Base-by-base conservation (phyloP, 2,888 invertebrate genomes). In the Drosophila lacicola region DNA sequence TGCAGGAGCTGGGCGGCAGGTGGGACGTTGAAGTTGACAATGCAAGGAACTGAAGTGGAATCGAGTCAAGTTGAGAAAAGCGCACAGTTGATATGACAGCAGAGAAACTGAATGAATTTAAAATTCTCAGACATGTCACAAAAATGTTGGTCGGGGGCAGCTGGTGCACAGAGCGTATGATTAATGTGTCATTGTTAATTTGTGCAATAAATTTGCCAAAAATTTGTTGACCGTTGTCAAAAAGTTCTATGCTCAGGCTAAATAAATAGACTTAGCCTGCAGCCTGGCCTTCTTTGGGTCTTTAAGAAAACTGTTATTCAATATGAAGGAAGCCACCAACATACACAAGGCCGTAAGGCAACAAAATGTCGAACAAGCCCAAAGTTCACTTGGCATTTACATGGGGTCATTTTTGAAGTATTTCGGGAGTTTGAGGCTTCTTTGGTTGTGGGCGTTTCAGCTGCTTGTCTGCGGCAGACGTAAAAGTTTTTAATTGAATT, bases 401-500 rank as follows among this genome's bases (percentile, higher is more conserved):
- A 62, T 62, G 64, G 65, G 42, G 54, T 71, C 55, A 45, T n/a
- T 51, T 8, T 60, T 64, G 39, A 36, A 60, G 46, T 37, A 42
- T 17, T 75, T 56, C 4, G 37, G 10, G 10, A 14, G 39, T 17
- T 29, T 19, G 21, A 17, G 17, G n/a, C 14, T 13, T 44, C 42
- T 37, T 50, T 55, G 45, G 36, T 17, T 25, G 44, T 51, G 57
- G 33, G 21, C n/a, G 29, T 19, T 34, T 0, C 6, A 19, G 41
- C 25, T 34, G 66, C 57, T 33, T 54, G 62, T 72, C 63, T 60
- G 54, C 39, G 66, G 66, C 67, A 69, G 70, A 55, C 69, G 62
- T 17, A 56, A 87, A 88, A 84, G 60, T 87, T 85, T 74, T 69
- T 88, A 89, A 85, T 85, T 85, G 79, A 85, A 88, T 85, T 85